Conservation (phyloP, 1,140 invertebrate genomes). For the Achroia grisella region DNA sequence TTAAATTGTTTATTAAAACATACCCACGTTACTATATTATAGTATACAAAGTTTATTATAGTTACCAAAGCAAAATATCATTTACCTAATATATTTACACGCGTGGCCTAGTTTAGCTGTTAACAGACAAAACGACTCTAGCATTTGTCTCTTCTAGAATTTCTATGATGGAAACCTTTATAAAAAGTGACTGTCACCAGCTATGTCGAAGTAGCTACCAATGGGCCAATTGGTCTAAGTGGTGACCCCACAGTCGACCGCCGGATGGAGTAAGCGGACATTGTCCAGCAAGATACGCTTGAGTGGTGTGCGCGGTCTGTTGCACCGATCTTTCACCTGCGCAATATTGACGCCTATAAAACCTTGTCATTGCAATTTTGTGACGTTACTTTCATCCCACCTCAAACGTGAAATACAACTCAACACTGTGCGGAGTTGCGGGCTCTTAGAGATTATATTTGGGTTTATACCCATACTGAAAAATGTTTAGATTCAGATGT, state of each 20-base stretch:
- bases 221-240: constrained; percentile 14
- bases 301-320: constrained; percentile 52
- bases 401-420: constrained; percentile 46
- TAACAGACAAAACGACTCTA: too few species aligned
- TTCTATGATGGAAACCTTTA: too few species aligned
- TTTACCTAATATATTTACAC: too few species aligned
- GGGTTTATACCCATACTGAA: constrained; percentile 56
- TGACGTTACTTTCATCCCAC: constrained; percentile 68
- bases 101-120: too few species aligned
- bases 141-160: too few species aligned
- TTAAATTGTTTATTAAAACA: too few species aligned
- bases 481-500: constrained; percentile 50
- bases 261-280: constrained; percentile 66
- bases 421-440: constrained; percentile 24
- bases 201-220: not conserved
- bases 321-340: constrained; percentile 69
- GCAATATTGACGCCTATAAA: constrained; percentile 71
- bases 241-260: constrained; percentile 29
- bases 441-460: constrained; percentile 26
- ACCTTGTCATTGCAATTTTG: constrained; percentile 64
- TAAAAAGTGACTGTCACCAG: too few species aligned
- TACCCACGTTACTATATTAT: too few species aligned
- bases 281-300: constrained; percentile 59
- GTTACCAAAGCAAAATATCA: too few species aligned
- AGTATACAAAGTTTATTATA: too few species aligned